A percentile compares a stretch with the other conserved stretches of the same genome.
These are phyloP conservation scores for Steinernema carpocapsae DNA, from an alignment of 2,888 invertebrate species.

Conservation along the genomic window DNA sequence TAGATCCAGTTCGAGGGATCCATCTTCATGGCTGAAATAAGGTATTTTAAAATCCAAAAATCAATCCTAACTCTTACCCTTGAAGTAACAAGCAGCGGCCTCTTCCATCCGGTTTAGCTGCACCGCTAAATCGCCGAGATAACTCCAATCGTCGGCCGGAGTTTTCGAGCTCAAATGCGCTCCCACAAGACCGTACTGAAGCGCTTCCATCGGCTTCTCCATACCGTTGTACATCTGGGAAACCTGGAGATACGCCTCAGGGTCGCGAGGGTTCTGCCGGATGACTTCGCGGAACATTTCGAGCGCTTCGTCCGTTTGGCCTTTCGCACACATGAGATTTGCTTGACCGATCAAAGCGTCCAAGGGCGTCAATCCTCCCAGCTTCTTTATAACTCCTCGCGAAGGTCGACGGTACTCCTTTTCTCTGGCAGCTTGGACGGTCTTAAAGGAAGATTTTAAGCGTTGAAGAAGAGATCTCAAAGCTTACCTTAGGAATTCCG, in stretches of 20 bases:
- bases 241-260: conserved; percentile 63
- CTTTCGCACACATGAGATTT: conserved; percentile 58
- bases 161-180: conserved; percentile 60
- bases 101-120: conserved; percentile 57
- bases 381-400: background rate
- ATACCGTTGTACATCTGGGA: conserved; percentile 60
- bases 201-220: conserved; percentile 50
- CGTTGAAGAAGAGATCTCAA: background rate
- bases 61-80: conserved; percentile 51
- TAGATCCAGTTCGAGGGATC: conserved; percentile 58
- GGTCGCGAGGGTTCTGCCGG: conserved; percentile 58
- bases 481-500: background rate
- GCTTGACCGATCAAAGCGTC: conserved; percentile 66
- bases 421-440: background rate
- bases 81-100: conserved; percentile 59
- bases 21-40: conserved; percentile 53
- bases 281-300: conserved; percentile 60
- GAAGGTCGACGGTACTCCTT: no score
- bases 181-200: conserved; percentile 60
- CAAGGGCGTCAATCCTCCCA: conserved; percentile 39
- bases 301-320: conserved; percentile 56
- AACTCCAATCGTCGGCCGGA: conserved; percentile 61
- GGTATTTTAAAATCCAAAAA: background rate
- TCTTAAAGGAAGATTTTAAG: background rate
- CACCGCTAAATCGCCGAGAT: conserved; percentile 60